Base-by-base conservation (phyloP, 2,888 invertebrate species). In the Pseudococcus longispinus region DNA sequence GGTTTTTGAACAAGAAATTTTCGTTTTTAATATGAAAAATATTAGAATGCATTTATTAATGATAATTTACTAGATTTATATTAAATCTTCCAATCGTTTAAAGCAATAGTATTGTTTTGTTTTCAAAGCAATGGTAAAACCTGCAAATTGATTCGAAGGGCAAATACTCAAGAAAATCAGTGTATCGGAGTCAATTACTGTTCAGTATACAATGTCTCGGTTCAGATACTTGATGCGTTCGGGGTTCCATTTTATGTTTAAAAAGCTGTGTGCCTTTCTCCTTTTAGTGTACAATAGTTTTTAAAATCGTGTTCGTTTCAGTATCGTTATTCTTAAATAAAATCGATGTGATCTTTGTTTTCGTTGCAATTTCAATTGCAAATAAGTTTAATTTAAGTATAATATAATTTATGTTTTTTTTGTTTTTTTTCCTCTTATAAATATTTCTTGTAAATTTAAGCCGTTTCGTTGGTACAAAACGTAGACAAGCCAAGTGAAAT, bases 311-410 rank as follows among this genome's bases (percentile, higher is more conserved):
- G 70, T 70, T 29, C 29, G 29, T 70, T 70, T 70, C 32, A 70
- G 70, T 70, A 70, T 70, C 70, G 70, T 70, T 80, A 80, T 80
- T 80, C 77, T 80, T 80, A 20, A 37, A 37, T 65, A 26, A 42
- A 80, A 80, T 80, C 77, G 20, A 80, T 80, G 77, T 80, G 77
- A 80, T 80, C 20, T 80, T 42, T 80, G 70, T 80, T 42, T 80
- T 80, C 26, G 77, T 80, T 80, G 74, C 74, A 74, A 74, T 74
- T 74, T 74, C 20, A 8, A 23, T 23, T 60, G 60, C 60, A 60
- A 65, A 29, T 70, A 70, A 70, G 26, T 5, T 80, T n/a, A 18
- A 20, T 37, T 80, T 80, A 37, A 80, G 37, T 80, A 13, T 42
- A 37, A 13, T n/a, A n/a, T n/a, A n/a, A 18, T 32, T 80, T 20